Percentiles rank a stretch among this genome's conserved stretches.
Evolutionary conservation across 2,113 vertebrate species (phyloP).

Genomic region (Chauna torquata): DNA sequence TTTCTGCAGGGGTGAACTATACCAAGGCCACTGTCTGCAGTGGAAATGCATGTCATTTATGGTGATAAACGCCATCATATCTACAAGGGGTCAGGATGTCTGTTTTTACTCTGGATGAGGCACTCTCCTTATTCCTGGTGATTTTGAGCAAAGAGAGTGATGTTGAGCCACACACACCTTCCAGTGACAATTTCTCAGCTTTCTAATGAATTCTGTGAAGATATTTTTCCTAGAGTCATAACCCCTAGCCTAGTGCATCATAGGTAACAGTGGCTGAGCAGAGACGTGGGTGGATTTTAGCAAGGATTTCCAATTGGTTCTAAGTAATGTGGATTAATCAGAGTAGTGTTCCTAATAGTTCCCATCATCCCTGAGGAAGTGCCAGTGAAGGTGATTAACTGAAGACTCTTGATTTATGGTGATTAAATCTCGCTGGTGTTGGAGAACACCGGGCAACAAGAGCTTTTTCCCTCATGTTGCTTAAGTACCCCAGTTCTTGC

Average conservation of each 20-base stretch:
- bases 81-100: too few relatives aligned
- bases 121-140: neutral
- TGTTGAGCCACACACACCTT: neutral
- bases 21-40: rapidly evolving
- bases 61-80: neutral
- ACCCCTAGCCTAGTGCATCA: neutral
- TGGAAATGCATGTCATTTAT: neutral
- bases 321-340: neutral
- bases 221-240: neutral
- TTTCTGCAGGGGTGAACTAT: neutral
- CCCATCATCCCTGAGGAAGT: neutral
- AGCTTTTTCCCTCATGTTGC: neutral
- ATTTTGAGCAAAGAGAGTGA: neutral
- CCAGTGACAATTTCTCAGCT: neutral
- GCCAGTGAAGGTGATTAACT: neutral
- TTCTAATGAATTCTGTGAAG: neutral
- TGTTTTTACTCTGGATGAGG: neutral
- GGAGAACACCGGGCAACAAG: neutral
- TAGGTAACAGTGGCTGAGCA: neutral
- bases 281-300: neutral
- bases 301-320: neutral
- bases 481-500: neutral
- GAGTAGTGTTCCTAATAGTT: neutral
- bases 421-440: neutral
- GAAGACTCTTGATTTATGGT: neutral